Conservation (phyloP, 2,113 vertebrate species). For the Cephalophus harveyi region DNA sequence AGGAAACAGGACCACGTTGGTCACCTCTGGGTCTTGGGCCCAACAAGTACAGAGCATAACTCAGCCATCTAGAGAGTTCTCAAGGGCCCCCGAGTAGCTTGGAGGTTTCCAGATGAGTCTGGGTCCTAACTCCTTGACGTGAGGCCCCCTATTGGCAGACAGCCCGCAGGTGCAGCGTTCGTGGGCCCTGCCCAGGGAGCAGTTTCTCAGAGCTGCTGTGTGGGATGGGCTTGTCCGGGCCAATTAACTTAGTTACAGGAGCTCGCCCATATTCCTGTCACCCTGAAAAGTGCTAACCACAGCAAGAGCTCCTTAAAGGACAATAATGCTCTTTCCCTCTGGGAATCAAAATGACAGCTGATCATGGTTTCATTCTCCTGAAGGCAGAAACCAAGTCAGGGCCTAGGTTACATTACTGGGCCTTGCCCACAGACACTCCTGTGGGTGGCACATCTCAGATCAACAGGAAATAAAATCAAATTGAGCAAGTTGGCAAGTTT, state of each 20-base stretch:
- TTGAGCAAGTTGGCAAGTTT: neutral
- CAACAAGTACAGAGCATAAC: neutral
- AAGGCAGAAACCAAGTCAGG: neutral
- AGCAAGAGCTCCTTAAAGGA: neutral
- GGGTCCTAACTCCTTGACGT: neutral
- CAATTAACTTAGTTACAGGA: neutral
- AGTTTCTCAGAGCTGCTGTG: neutral
- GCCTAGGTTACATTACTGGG: neutral
- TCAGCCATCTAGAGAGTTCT: neutral
- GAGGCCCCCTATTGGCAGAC: neutral
- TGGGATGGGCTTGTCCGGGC: neutral
- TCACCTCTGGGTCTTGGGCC: neutral
- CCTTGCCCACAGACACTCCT: neutral
- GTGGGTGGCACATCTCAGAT: neutral
- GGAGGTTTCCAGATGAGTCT: neutral
- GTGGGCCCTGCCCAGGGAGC: neutral
- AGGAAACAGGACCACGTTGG: neutral
- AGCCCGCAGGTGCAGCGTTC: too few species aligned
- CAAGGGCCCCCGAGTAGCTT: neutral
- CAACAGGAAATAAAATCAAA: neutral
- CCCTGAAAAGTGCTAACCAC: neutral
- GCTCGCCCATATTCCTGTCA: neutral
- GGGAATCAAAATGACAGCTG: neutral
- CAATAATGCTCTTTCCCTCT: neutral
- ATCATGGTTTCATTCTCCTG: neutral